Evolutionary conservation across 2,888 invertebrate species (phyloP).

Genomic region (Spisula subtruncata): DNA sequence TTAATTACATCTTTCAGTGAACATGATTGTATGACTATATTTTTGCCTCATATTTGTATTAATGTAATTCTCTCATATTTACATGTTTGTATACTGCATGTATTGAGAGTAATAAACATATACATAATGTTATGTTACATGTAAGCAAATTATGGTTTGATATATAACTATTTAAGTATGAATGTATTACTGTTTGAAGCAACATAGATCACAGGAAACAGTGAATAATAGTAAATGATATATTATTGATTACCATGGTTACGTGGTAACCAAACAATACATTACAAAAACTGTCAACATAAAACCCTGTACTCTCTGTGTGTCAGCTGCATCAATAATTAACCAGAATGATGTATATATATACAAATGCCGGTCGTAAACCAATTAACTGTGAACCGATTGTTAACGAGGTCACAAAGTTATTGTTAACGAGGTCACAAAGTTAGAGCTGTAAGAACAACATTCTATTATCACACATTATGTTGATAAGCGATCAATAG

Average conservation of each 20-base stretch:
- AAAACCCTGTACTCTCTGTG: neutral
- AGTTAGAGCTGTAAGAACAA: neutral
- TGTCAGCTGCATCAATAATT: slow-evolving; percentile 5
- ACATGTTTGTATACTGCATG: no score
- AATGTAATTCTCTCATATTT: no score
- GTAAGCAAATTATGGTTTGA: no score
- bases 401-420: slow-evolving; percentile 2
- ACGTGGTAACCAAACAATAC: neutral
- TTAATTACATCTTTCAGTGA: no score
- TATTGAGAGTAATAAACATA: no score
- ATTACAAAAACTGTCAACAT: slow-evolving; percentile 15
- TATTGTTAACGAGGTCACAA: neutral
- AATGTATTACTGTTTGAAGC: neutral
- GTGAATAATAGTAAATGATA: neutral
- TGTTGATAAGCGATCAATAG: neutral
- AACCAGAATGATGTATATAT: slow-evolving; percentile 4
- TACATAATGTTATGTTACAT: no score
- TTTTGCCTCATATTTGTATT: no score
- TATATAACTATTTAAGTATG: neutral
- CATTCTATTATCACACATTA: neutral
- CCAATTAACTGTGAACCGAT: neutral
- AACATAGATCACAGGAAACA: neutral
- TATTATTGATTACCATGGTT: neutral
- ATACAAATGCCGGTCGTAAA: neutral
- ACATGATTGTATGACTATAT: no score